Conservation (phyloP, 2,113 vertebrate species). For the Platysteira castanea region DNA sequence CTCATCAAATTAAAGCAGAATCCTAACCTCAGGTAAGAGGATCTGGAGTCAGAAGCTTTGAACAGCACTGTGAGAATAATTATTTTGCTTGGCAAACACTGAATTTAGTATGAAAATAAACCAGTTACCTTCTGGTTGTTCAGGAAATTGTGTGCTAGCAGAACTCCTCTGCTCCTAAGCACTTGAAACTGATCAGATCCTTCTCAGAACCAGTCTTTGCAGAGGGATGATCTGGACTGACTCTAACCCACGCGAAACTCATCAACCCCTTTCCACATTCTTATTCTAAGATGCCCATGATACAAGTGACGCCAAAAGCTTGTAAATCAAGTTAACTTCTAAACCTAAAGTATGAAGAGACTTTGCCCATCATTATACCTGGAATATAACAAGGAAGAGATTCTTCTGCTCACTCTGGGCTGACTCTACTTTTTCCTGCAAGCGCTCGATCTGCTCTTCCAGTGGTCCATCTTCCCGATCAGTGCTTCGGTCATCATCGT, state of each 20-base stretch:
- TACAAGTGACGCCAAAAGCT: neutral
- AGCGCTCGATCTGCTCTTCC: conserved; percentile 92
- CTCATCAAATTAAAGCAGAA: neutral
- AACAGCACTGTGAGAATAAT: neutral
- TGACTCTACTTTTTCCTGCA: conserved; percentile 95
- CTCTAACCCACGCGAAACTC: neutral
- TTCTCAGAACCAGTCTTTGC: neutral
- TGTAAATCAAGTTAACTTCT: neutral
- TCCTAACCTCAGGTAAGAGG: neutral
- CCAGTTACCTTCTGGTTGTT: neutral
- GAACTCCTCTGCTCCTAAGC: neutral
- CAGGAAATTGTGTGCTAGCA: neutral
- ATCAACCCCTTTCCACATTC: neutral
- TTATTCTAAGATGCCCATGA: neutral
- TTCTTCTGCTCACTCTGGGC: conserved; percentile 99
- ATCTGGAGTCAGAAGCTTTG: neutral
- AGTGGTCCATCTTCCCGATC: conserved; percentile 91
- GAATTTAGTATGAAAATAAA: neutral
- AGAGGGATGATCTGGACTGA: neutral
- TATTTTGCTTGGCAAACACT: neutral
- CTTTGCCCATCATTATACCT: conserved; percentile 77
- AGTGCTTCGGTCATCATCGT: conserved; percentile 88
- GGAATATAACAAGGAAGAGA: conserved; percentile 97
- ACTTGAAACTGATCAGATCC: neutral
- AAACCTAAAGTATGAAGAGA: neutral